These are phyloP conservation scores for Leptobrachium ailaonicum DNA, from an alignment of 2,113 vertebrate species.

Conservation along the genomic window DNA sequence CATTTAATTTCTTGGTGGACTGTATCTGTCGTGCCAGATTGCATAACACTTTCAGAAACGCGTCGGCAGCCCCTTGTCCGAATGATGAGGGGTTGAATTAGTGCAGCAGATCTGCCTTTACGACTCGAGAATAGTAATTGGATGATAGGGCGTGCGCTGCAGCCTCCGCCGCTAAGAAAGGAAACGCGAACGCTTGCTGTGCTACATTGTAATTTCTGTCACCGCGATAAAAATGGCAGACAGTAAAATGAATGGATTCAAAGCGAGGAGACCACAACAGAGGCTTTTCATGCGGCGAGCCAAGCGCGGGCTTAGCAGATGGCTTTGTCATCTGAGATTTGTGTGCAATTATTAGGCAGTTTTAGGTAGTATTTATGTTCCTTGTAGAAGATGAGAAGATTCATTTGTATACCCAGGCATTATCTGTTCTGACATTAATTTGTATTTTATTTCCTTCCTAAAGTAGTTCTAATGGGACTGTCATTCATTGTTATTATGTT, in stretches of 20 bases:
- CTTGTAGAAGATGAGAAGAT: conserved; percentile 64
- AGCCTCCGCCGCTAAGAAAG: conserved; percentile 15
- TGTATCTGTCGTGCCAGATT: not conserved
- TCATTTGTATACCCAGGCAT: conserved; percentile 69
- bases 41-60: not conserved
- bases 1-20: not conserved
- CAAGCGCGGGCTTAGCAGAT: conserved; percentile 64
- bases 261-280: conserved; percentile 64
- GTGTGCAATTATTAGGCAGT: conserved; percentile 69
- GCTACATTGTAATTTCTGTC: conserved; percentile 70
- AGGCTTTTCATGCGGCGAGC: conserved; percentile 60
- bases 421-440: conserved; percentile 64
- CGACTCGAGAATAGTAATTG: conserved; percentile 12
- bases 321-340: conserved; percentile 66
- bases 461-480: conserved; percentile 67
- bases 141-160: conserved; percentile 9
- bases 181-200: conserved; percentile 41
- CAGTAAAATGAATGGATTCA: conserved; percentile 58
- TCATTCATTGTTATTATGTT: conserved; percentile 68
- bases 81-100: not conserved
- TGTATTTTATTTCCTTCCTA: conserved; percentile 74
- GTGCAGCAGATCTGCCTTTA: not conserved
- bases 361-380: conserved; percentile 63
- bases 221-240: conserved; percentile 63
- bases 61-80: not conserved